Conservation (phyloP, 23 tunicate species). For the Styela clava region DNA sequence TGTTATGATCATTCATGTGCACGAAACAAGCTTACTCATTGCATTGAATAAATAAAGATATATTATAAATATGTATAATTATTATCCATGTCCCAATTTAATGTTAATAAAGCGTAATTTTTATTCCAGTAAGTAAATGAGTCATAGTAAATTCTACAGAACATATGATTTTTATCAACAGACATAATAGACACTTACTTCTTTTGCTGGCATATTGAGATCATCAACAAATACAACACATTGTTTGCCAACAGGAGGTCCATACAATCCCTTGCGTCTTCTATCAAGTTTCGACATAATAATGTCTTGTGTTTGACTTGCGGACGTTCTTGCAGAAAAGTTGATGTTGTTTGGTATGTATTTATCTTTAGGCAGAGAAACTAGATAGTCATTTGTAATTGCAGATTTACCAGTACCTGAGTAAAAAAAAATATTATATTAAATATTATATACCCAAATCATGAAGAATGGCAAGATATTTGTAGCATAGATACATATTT, state of each 20-base stretch:
- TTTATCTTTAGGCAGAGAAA: slow-evolving; percentile 67
- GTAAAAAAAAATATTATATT: not conserved
- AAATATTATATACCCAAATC: not conserved
- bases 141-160: no score
- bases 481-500: not conserved
- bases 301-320: slow-evolving; percentile 90
- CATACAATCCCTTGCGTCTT: slow-evolving; percentile 89
- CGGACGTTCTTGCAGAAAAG: slow-evolving; percentile 95
- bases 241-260: slow-evolving; percentile 95
- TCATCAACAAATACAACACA: slow-evolving; percentile 93
- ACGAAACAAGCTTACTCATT: no score
- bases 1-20: no score
- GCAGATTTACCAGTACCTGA: slow-evolving; percentile 97
- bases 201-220: slow-evolving; percentile 94
- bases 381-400: slow-evolving; percentile 81
- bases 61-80: no score
- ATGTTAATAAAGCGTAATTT: no score
- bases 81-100: no score
- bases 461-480: not conserved
- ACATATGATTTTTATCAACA: no score
- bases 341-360: slow-evolving; percentile 77
- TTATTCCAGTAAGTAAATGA: no score
- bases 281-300: slow-evolving; percentile 96
- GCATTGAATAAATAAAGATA: no score
- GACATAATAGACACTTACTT: slow-evolving; percentile 46